Evolutionary conservation across 2,797 vertebrate species (phyloP).

Genomic region (Odontamblyopus lacepedii): DNA sequence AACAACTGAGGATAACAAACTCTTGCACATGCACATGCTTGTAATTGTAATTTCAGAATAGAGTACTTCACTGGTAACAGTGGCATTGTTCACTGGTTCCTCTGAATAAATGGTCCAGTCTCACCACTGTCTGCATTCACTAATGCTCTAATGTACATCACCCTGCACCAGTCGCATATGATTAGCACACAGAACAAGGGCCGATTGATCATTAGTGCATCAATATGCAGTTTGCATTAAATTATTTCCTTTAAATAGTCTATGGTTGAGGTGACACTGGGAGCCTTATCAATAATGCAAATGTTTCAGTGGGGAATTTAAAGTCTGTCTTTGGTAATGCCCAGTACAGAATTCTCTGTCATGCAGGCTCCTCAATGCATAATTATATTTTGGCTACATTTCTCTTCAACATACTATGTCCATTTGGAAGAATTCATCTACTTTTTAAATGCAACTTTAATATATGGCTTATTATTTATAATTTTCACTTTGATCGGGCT

Average conservation of each 20-base stretch:
- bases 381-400: constrained; percentile 21
- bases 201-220: constrained; percentile 95
- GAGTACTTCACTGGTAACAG: neutral
- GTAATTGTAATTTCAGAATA: constrained; percentile 12
- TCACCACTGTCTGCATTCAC: constrained; percentile 71
- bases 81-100: neutral
- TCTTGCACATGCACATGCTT: constrained; percentile 27
- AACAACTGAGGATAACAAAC: neutral
- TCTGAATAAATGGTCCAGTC: constrained; percentile 38
- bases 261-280: constrained; percentile 93
- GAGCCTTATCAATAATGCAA: constrained; percentile 97
- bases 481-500: neutral
- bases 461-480: neutral
- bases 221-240: constrained; percentile 95
- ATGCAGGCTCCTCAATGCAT: constrained; percentile 22
- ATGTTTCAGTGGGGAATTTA: constrained; percentile 88
- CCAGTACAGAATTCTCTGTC: constrained; percentile 60
- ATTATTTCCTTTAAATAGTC: constrained; percentile 94
- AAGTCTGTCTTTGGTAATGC: constrained; percentile 88
- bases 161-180: constrained; percentile 92
- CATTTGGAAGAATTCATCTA: neutral
- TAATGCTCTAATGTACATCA: constrained; percentile 84
- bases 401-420: neutral
- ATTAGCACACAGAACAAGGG: constrained; percentile 89
- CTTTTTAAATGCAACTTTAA: too few species aligned